These are phyloP conservation scores for Poecile atricapillus DNA, from an alignment of 2,113 vertebrate genomes.

Conservation along the genomic window DNA sequence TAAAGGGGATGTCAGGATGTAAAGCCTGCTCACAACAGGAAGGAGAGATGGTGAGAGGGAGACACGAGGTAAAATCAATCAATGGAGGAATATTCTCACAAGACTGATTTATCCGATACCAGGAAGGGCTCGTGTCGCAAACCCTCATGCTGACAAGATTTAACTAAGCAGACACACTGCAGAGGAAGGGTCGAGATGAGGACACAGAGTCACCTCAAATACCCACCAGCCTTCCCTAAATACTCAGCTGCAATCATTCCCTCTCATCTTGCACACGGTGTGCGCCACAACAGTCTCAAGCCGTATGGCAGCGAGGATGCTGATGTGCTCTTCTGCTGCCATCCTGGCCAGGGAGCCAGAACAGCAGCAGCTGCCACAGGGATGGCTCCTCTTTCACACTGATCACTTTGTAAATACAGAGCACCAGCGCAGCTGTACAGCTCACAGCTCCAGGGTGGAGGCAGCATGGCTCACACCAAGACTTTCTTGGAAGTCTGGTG, in stretches of 20 bases:
- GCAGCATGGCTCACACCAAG: background rate
- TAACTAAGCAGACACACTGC: slow-evolving; percentile 14
- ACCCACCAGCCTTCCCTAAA: background rate
- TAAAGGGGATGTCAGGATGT: slow-evolving; percentile 5
- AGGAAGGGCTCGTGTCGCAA: background rate
- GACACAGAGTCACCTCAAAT: slow-evolving; percentile 13
- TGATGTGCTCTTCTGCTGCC: background rate
- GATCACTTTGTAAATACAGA: slow-evolving; percentile 3
- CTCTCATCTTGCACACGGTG: slow-evolving; percentile 51
- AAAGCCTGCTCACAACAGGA: background rate
- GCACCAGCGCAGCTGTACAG: background rate
- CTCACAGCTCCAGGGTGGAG: background rate
- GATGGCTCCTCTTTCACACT: background rate
- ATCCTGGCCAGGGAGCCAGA: background rate
- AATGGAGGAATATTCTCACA: background rate
- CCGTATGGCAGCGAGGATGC: slow-evolving; percentile 2
- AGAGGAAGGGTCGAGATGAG: slow-evolving; percentile 28
- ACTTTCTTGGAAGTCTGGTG: background rate
- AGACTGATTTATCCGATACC: background rate
- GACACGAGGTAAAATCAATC: background rate
- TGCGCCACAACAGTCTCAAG: background rate
- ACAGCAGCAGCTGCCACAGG: slow-evolving; percentile 25
- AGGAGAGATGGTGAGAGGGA: background rate
- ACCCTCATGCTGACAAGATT: background rate
- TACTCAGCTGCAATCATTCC: slow-evolving; percentile 47